These are phyloP conservation scores for Pomacea maculata DNA, from an alignment of 1,140 invertebrate species.

Conservation along the genomic window DNA sequence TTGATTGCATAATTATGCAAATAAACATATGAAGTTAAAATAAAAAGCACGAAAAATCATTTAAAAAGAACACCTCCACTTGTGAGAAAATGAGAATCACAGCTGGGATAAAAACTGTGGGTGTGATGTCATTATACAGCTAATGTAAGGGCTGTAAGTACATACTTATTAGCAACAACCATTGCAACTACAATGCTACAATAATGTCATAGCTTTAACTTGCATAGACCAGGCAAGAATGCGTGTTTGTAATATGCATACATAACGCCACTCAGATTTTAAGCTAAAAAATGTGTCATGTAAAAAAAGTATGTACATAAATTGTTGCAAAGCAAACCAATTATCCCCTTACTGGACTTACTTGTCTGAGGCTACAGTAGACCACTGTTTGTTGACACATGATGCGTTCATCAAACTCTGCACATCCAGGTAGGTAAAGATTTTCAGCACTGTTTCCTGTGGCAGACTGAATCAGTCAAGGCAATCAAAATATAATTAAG, in stretches of 20 bases:
- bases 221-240: neutral
- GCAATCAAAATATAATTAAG: no score
- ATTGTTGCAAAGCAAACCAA: neutral
- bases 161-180: neutral
- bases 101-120: no score
- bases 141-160: neutral
- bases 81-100: neutral
- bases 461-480: conserved; percentile 22
- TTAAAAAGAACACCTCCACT: neutral
- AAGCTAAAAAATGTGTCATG: neutral
- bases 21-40: neutral
- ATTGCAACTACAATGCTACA: neutral
- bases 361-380: conserved; percentile 44
- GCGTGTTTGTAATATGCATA: neutral
- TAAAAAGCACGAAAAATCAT: neutral
- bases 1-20: no score
- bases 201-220: neutral
- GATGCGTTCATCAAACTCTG: conserved; percentile 34
- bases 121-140: no score
- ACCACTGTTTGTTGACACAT: conserved; percentile 43
- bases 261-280: neutral
- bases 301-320: neutral
- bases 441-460: conserved; percentile 48
- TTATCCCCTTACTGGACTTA: conserved; percentile 20
- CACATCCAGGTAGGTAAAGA: conserved; percentile 41